Conservation (phyloP, 2,113 vertebrate species). For the Menidia beryllina region DNA sequence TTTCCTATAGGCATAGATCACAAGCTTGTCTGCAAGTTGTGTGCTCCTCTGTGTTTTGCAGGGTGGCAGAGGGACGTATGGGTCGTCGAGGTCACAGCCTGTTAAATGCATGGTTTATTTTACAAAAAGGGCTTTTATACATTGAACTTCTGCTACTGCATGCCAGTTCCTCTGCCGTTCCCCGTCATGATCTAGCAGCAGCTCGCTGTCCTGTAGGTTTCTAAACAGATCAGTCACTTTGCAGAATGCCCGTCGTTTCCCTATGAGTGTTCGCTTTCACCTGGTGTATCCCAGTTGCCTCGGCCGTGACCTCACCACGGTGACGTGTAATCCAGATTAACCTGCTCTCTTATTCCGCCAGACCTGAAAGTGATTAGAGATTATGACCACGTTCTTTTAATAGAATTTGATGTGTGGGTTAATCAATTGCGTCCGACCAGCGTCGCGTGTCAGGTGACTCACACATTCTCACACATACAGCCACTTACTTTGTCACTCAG, state of each 20-base stretch:
- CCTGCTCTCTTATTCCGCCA: constrained; percentile 70
- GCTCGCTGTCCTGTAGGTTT: neutral
- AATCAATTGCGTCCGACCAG: constrained; percentile 57
- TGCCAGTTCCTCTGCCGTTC: neutral
- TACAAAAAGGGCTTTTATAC: neutral
- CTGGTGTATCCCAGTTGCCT: constrained; percentile 37
- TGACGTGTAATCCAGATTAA: constrained; percentile 81
- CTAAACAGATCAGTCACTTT: constrained; percentile 8
- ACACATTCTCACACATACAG: constrained; percentile 30
- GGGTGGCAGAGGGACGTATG: neutral
- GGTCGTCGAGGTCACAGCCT: constrained; percentile 1
- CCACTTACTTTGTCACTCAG: constrained; percentile 28
- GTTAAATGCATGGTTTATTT: constrained; percentile 37
- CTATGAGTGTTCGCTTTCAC: constrained; percentile 13
- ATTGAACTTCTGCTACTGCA: neutral
- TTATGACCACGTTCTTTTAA: constrained; percentile 75
- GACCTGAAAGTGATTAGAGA: constrained; percentile 76
- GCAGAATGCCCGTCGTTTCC: neutral
- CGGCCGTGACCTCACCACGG: constrained; percentile 57
- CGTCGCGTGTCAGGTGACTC: constrained; percentile 57
- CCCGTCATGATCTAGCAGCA: neutral
- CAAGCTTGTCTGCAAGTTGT: constrained; percentile 38
- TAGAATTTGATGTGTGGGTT: constrained; percentile 66
- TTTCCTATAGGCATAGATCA: constrained; percentile 60
- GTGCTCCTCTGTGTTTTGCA: constrained; percentile 7